These are phyloP conservation scores for Canis aureus DNA, from an alignment of 2,113 vertebrate species.

Conservation along the genomic window DNA sequence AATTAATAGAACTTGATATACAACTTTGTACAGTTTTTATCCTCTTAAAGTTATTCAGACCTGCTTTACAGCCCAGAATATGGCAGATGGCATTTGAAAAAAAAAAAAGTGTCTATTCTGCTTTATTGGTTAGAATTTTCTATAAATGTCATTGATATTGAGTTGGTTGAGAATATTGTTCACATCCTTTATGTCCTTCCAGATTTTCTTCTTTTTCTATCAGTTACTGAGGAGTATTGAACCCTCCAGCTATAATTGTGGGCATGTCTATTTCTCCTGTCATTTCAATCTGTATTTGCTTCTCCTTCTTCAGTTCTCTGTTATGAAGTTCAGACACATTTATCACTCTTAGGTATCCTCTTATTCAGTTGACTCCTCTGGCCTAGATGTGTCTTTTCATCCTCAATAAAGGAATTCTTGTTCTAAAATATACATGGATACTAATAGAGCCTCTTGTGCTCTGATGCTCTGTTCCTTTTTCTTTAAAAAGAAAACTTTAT, in stretches of 20 bases:
- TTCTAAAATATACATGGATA: neutral
- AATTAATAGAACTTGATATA: neutral
- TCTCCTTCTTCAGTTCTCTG: neutral
- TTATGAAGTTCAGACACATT: neutral
- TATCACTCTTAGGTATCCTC: neutral
- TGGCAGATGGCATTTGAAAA: neutral
- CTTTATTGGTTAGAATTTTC: neutral
- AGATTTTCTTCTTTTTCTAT: neutral
- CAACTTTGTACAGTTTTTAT: neutral
- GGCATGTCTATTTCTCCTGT: neutral
- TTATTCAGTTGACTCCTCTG: neutral
- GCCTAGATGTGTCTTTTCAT: neutral
- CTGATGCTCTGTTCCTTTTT: neutral
- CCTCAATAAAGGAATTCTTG: neutral
- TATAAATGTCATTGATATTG: neutral
- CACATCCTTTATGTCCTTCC: neutral
- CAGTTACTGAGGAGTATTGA: neutral
- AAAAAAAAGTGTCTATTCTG: neutral
- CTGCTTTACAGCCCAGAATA: neutral
- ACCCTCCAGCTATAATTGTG: neutral
- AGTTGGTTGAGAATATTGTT: neutral
- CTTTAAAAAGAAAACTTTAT: neutral
- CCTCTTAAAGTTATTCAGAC: neutral
- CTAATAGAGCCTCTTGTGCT: neutral
- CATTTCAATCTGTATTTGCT: neutral